Conservation (phyloP, 1,140 invertebrate genomes). For the Drosophila mojavensis region DNA sequence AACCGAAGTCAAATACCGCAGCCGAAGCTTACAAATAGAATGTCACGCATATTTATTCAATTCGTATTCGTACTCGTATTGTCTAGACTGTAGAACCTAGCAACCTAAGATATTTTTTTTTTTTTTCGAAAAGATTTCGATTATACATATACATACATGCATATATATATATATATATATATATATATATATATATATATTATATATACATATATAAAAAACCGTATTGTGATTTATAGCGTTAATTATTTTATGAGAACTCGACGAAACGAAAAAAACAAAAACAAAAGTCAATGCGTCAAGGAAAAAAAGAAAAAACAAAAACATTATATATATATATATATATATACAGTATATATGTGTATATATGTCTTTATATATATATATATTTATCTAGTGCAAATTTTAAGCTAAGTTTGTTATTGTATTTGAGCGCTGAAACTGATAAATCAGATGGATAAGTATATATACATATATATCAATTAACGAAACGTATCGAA, state of each 20-base stretch:
- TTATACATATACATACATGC: constrained; percentile 5
- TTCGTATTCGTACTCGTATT: constrained; percentile 29
- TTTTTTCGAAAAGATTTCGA: constrained; percentile 51
- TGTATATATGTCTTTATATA: too few relatives aligned
- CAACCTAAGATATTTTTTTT: constrained; percentile 33
- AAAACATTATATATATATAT: background rate
- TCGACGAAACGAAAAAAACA: constrained; percentile 27
- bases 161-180: too few relatives aligned
- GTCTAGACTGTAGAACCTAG: constrained; percentile 44
- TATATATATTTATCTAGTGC: too few relatives aligned
- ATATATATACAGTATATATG: constrained; percentile 5
- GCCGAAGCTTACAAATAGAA: constrained; percentile 13
- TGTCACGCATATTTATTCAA: constrained; percentile 46
- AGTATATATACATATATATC: too few relatives aligned
- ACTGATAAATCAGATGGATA: too few relatives aligned
- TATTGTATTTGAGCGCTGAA: too few relatives aligned
- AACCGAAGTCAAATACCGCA: background rate
- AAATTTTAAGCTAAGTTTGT: too few relatives aligned
- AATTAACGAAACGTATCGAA: too few relatives aligned
- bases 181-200: constrained; percentile 3
- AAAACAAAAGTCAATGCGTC: constrained; percentile 7
- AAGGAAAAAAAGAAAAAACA: constrained; percentile 4
- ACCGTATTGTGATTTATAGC: constrained; percentile 83
- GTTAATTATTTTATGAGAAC: constrained; percentile 82
- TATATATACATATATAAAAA: constrained; percentile 38